phyloP scores from a whole-genome alignment of 2,113 vertebrate genomes.

The Platichthys stellatus region DNA sequence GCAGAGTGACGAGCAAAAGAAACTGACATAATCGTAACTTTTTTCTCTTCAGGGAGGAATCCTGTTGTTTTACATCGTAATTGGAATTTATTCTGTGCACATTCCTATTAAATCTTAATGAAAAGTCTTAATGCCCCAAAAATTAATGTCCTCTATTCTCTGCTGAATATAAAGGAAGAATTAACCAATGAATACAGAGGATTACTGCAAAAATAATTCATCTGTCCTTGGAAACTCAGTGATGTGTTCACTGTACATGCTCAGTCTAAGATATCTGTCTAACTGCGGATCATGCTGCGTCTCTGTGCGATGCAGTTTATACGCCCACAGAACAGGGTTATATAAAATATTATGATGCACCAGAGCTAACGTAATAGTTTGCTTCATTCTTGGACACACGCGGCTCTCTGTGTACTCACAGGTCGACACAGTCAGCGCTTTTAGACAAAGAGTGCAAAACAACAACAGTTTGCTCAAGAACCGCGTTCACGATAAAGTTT shows the following conservation, averaged over 20 bases:
- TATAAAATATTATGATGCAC: not conserved
- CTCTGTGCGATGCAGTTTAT: not conserved
- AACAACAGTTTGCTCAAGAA: not conserved
- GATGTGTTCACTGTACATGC: not conserved
- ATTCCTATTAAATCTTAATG: slow-evolving; percentile 31
- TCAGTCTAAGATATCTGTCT: too few relatives aligned
- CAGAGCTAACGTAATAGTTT: not conserved
- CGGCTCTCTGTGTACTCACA: not conserved
- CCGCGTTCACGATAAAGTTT: not conserved
- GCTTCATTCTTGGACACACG: not conserved
- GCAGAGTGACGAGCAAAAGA: not conserved
- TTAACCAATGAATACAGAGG: slow-evolving; percentile 24
- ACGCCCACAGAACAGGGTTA: not conserved
- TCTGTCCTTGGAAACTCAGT: slow-evolving; percentile 7
- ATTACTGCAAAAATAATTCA: not conserved
- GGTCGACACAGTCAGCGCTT: not conserved
- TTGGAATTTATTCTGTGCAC: slow-evolving; percentile 6
- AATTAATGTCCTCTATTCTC: slow-evolving; percentile 38
- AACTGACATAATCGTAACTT: not conserved
- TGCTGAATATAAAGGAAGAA: slow-evolving; percentile 10
- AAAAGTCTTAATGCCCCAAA: slow-evolving; percentile 20
- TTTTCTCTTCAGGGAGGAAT: slow-evolving; percentile 14
- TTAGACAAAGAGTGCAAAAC: not conserved
- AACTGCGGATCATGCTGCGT: not conserved
- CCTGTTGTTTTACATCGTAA: not conserved